Percentiles rank a stretch among this genome's conserved stretches.
These are phyloP conservation scores for Carduelis carduelis DNA, from an alignment of 2,797 vertebrate species.

Conservation along the genomic window DNA sequence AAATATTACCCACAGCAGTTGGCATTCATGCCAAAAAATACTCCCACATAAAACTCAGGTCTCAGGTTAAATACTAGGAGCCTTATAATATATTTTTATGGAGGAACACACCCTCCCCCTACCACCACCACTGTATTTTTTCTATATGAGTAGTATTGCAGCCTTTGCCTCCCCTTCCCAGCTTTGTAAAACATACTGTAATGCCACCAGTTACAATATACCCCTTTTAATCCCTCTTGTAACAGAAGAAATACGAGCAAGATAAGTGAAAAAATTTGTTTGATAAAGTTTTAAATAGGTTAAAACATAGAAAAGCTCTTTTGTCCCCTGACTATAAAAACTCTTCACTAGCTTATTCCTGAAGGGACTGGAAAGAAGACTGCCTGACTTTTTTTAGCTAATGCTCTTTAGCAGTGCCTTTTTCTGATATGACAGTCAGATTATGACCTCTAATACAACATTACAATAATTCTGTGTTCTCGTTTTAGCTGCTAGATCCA, in stretches of 20 bases:
- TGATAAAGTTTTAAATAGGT: neutral
- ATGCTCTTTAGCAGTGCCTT: neutral
- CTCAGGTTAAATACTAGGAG: neutral
- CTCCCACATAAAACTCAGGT: neutral
- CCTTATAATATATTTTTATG: neutral
- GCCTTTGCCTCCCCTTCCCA: neutral
- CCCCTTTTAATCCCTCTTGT: neutral
- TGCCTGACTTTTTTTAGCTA: neutral
- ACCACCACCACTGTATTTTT: neutral
- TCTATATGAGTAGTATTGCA: neutral
- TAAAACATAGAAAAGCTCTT: neutral
- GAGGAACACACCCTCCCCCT: accelerated
- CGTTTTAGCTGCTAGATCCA: neutral
- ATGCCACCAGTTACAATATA: neutral
- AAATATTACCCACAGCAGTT: neutral
- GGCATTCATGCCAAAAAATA: neutral
- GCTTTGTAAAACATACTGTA: neutral
- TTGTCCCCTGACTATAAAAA: neutral
- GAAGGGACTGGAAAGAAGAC: neutral
- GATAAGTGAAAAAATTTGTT: neutral
- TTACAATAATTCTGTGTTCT: neutral
- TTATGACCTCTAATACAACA: neutral
- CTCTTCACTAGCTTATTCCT: neutral
- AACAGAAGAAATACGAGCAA: neutral
- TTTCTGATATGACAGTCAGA: neutral